Percentiles rank a stretch among this genome's conserved stretches.
These are phyloP conservation scores for Forficula auricularia DNA, from an alignment of 1,140 invertebrate genomes.

Conservation along the genomic window DNA sequence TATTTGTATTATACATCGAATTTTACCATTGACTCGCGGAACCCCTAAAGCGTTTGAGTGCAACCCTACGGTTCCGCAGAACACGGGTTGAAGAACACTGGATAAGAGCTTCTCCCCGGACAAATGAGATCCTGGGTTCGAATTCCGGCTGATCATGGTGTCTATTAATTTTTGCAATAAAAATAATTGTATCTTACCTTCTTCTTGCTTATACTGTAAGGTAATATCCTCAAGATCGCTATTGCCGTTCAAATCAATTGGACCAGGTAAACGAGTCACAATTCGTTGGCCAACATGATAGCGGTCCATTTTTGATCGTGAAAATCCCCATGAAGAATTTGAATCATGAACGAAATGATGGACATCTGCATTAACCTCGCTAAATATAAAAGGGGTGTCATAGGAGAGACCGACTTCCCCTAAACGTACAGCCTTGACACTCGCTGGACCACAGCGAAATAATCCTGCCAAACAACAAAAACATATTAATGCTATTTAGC, in stretches of 20 bases:
- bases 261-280: slow-evolving; percentile 48
- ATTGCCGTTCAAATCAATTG: slow-evolving; percentile 39
- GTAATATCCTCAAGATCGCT: slow-evolving; percentile 49
- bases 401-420: slow-evolving; percentile 57
- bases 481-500: no score
- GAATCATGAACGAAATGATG: slow-evolving; percentile 48
- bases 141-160: no score
- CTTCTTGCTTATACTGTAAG: slow-evolving; percentile 46
- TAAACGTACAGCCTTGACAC: slow-evolving; percentile 47
- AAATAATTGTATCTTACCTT: slow-evolving; percentile 34
- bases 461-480: slow-evolving; percentile 18
- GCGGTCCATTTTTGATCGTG: slow-evolving; percentile 29
- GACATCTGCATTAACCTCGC: slow-evolving; percentile 62
- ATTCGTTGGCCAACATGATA: slow-evolving; percentile 52
- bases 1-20: no score
- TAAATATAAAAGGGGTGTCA: slow-evolving; percentile 57
- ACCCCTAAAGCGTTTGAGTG: no score
- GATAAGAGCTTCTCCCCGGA: no score
- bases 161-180: no score
- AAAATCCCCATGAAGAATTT: slow-evolving; percentile 43
- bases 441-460: slow-evolving; percentile 50
- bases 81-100: no score
- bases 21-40: no score
- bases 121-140: no score
- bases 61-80: no score